phyloP scores from a whole-genome alignment of 2,113 vertebrate genomes.

The Corythaixoides concolor region DNA sequence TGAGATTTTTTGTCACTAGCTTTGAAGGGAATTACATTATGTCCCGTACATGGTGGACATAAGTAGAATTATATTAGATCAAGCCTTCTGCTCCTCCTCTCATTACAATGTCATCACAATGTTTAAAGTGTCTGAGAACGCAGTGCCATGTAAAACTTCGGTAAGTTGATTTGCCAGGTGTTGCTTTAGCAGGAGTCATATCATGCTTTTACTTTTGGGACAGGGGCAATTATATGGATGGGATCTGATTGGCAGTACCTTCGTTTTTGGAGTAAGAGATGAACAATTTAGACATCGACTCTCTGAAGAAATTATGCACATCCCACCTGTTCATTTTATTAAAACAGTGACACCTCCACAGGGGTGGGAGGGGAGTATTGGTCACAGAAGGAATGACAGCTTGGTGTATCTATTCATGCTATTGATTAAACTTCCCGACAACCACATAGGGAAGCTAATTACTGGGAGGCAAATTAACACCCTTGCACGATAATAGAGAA shows the following conservation, averaged over 20 bases:
- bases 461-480: conserved; percentile 74
- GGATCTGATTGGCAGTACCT: conserved; percentile 28
- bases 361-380: neutral
- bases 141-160: conserved; percentile 18
- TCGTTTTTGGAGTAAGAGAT: conserved; percentile 22
- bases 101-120: conserved; percentile 65
- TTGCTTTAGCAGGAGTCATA: conserved; percentile 53
- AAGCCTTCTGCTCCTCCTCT: conserved; percentile 60
- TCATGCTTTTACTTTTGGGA: conserved; percentile 69
- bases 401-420: conserved; percentile 35
- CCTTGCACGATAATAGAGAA: conserved; percentile 69
- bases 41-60: conserved; percentile 18
- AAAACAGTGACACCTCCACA: conserved; percentile 52
- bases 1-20: conserved; percentile 32
- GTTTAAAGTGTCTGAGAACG: conserved; percentile 40
- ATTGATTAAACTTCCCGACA: conserved; percentile 74
- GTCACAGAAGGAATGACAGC: conserved; percentile 34
- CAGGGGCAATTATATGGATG: conserved; percentile 38
- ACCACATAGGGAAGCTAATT: conserved; percentile 68
- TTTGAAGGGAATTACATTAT: conserved; percentile 47
- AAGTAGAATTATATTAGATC: conserved; percentile 63
- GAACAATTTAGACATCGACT: conserved; percentile 39
- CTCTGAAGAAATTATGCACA: conserved; percentile 15
- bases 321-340: conserved; percentile 66
- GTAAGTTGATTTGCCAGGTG: conserved; percentile 74